Base-by-base conservation (phyloP, 1,140 invertebrate species). In the Leptopilina clavipes region DNA sequence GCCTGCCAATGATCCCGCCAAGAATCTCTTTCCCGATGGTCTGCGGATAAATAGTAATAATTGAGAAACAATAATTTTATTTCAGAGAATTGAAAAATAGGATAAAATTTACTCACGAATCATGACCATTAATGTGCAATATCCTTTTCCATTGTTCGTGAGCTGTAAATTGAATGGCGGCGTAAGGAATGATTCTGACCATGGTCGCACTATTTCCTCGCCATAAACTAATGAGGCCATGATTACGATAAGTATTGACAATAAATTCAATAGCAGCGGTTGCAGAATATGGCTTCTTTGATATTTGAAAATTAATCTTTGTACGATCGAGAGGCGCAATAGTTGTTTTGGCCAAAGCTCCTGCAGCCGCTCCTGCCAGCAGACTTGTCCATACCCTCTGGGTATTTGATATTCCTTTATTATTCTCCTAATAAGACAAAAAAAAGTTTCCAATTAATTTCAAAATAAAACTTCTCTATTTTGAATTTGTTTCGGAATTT, bases 181-280 rank as follows among this genome's bases (percentile, higher is more conserved):
- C 97, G 90, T 99, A 99, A 1, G 98, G 98, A 48, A 99, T 92
- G 79, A 99, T 98, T 65, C 98, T 92, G 0, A 96, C 96, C 97
- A 99, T 98, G 0, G 98, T 99, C 1, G 98, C 98, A 78, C 97
- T 97, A 92, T 99, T 99, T 11, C 98, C 98, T 54, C 98, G 91
- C 97, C 98, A 99, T 76, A 99, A 90, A 76, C 95, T 95, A 8
- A 94, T 79, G 19, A 97, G 88, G 3, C 98, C 96, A 85, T 98
- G 95, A 18, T 92, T 92, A 80, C 90, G 90, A 75, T 94, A 94
- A 19, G 94, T 94, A 43, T 93, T 87, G 40, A 91, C 79, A n/a
- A 99, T 85, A 90, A 98, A 99, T 65, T 92, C 86, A 1, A 95
- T 83, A 0, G 97, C 98, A 25, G 94, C 95, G 77, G 90, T 92